These are phyloP conservation scores for Idaea aversata DNA, from an alignment of 2,888 invertebrate genomes.

Conservation along the genomic window DNA sequence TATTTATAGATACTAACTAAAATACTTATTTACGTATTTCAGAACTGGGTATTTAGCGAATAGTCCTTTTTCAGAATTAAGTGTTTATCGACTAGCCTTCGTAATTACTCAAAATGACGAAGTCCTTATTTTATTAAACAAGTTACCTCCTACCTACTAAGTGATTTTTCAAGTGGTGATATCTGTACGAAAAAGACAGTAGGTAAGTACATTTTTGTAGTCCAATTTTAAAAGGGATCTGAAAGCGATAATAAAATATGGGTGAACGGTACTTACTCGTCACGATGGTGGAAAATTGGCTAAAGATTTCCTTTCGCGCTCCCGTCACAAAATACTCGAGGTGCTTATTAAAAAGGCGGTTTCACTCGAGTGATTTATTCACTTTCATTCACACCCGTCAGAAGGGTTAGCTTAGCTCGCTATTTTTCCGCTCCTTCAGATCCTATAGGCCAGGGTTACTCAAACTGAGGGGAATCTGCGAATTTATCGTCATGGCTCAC, in stretches of 20 bases:
- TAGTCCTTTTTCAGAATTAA: no score
- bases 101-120: not conserved
- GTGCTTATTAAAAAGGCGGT: constrained; percentile 1
- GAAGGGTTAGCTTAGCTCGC: not conserved
- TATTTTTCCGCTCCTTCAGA: not conserved
- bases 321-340: not conserved
- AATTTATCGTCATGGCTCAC: not conserved
- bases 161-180: not conserved
- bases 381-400: not conserved
- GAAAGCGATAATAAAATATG: not conserved
- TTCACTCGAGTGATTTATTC: constrained; percentile 3
- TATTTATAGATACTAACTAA: no score
- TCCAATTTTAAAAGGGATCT: not conserved
- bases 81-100: no score
- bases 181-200: not conserved
- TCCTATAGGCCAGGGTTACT: not conserved
- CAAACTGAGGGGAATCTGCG: not conserved
- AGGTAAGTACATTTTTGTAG: not conserved
- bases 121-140: not conserved
- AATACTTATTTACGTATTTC: no score
- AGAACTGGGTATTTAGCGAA: no score
- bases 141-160: not conserved
- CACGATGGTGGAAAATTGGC: not conserved
- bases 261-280: not conserved
- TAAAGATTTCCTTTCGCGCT: not conserved